Base-by-base conservation (phyloP, 1,140 invertebrate species). In the Camponotus floridanus region DNA sequence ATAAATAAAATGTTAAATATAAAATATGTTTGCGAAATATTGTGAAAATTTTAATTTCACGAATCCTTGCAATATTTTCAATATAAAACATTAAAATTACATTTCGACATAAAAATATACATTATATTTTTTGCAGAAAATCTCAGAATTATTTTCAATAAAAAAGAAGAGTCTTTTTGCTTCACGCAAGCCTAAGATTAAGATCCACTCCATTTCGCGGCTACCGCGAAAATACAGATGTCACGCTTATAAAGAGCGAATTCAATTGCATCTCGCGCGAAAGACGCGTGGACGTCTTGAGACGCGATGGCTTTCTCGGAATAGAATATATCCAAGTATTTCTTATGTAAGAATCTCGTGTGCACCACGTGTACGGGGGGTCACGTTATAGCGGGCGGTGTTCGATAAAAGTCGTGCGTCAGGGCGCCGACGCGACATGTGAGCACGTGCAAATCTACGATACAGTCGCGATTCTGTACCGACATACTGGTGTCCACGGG, bases 351-450 rank as follows among this genome's bases (percentile, higher is more conserved):
- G 76, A 31, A 51, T 73, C 39, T 76, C 48, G 68, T 18, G 55
- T 21, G 57, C 26, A 90, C 74, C 88, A 90, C 86, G 89, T 88
- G 88, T 80, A 79, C 68, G 3, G 59, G 13, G 33, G 73, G 73
- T 90, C 86, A 84, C 86, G 86, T 88, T 91, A 81, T 42, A 68
- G 21, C 51, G 55, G 51, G n/a, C 59, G 76, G 57, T 18, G 3
- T 26, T 62, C 61, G 59, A 68, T 26, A 42, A 80, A 70, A 68
- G 76, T 33, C n/a, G 5, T 45, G 39, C 48, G 57, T 64, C n/a
- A 68, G 45, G n/a, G 42, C 31, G 33, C 57, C 76, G 48, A 51
- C 48, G 57, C 70, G 79, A 87, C 39, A 64, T 71, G 36, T n/a
- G 45, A 45, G 9, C 79, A 83, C 55, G 68, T 83, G 79, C 51